Evolutionary conservation across 2,797 vertebrate genomes (phyloP).

Genomic region (Synanceia verrucosa): DNA sequence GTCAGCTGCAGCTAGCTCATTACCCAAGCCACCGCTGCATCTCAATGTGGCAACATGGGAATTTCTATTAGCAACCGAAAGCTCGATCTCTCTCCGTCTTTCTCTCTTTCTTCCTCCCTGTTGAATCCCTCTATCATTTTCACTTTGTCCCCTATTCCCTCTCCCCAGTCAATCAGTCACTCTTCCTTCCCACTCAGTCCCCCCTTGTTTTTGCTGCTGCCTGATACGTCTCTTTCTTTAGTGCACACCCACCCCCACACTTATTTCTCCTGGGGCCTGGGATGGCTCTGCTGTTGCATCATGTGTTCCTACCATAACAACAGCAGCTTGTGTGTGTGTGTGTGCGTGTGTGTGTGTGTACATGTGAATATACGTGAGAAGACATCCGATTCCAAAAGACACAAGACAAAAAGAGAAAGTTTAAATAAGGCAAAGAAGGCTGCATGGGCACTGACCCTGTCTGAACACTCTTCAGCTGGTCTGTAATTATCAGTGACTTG

Average conservation of each 20-base stretch:
- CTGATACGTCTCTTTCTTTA: slow-evolving; percentile 22
- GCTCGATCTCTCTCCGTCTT: slow-evolving; percentile 18
- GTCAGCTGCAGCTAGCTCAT: slow-evolving; percentile 77
- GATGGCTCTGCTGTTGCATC: slow-evolving; percentile 67
- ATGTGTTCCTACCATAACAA: slow-evolving; percentile 39
- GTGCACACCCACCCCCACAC: slow-evolving; percentile 1
- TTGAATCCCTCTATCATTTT: slow-evolving; percentile 25
- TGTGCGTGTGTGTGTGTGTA: slow-evolving; percentile 3
- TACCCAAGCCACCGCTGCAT: slow-evolving; percentile 71
- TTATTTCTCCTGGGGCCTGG: slow-evolving; percentile 32
- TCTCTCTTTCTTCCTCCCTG: not conserved
- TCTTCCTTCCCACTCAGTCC: slow-evolving; percentile 27
- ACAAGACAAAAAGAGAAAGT: slow-evolving; percentile 12
- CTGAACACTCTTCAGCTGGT: slow-evolving; percentile 10
- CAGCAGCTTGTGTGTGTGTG: slow-evolving; percentile 13
- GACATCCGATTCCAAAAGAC: slow-evolving; percentile 32
- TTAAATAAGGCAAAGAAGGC: slow-evolving; percentile 13
- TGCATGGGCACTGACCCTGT: not conserved
- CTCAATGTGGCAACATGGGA: slow-evolving; percentile 70
- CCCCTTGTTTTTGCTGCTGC: slow-evolving; percentile 40
- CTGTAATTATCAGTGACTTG: slow-evolving; percentile 31
- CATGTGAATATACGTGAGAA: not conserved
- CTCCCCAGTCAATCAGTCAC: slow-evolving; percentile 39
- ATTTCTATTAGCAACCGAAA: slow-evolving; percentile 67
- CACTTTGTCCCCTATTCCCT: slow-evolving; percentile 24